Evolutionary conservation across 2,888 invertebrate genomes (phyloP).

Genomic region (Pandemis heparana): DNA sequence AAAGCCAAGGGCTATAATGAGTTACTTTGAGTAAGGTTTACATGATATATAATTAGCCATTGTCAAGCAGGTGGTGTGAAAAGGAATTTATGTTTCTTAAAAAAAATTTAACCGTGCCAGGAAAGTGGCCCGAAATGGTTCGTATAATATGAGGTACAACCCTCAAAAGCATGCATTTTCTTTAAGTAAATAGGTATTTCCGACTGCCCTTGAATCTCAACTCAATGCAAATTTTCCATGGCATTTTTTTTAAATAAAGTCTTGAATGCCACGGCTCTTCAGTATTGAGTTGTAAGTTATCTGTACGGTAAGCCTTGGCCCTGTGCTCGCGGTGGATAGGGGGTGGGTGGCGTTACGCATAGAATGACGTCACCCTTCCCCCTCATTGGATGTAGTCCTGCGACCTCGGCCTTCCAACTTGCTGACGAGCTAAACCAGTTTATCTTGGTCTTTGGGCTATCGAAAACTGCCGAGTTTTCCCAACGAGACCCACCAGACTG

Average conservation of each 20-base stretch:
- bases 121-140: no score
- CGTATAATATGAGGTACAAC: no score
- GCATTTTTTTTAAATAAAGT: conserved; percentile 39
- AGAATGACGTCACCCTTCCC: conserved; percentile 67
- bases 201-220: neutral
- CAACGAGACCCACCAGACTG: conserved; percentile 26
- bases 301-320: conserved; percentile 64
- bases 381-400: conserved; percentile 48
- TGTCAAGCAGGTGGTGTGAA: no score
- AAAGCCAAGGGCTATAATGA: no score
- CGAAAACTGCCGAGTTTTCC: conserved; percentile 18
- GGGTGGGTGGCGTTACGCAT: conserved; percentile 66
- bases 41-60: no score
- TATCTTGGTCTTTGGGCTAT: conserved; percentile 34
- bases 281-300: conserved; percentile 22
- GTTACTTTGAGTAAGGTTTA: no score
- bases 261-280: conserved; percentile 26
- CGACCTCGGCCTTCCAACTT: conserved; percentile 60
- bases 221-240: neutral
- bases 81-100: no score
- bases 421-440: conserved; percentile 53
- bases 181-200: neutral
- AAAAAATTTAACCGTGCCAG: no score
- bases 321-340: conserved; percentile 59
- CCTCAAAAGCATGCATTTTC: neutral